These are phyloP conservation scores for Strigamia transsilvanica DNA, from an alignment of 2,888 invertebrate species.

Conservation along the genomic window DNA sequence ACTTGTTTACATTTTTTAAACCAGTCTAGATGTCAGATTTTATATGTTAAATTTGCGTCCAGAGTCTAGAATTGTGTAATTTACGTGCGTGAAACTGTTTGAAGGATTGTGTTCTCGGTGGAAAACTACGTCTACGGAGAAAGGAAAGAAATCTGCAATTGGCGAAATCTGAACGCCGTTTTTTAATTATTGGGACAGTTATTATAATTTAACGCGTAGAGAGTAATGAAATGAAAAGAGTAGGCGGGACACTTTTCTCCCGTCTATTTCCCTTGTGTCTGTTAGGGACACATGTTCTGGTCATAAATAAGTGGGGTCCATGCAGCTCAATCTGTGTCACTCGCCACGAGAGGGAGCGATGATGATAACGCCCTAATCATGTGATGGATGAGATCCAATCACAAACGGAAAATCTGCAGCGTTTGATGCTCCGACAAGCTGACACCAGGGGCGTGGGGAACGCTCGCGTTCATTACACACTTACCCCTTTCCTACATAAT, in stretches of 20 bases:
- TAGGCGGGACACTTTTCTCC: conserved; percentile 46
- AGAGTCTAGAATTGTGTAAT: too few species aligned
- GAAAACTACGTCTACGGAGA: too few species aligned
- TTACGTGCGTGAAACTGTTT: too few species aligned
- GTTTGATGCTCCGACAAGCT: conserved; percentile 52
- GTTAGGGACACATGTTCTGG: conserved; percentile 50
- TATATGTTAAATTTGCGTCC: too few species aligned
- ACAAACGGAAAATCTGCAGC: conserved; percentile 42
- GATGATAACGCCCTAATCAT: conserved; percentile 51
- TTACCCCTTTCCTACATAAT: conserved; percentile 22
- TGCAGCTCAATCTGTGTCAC: conserved; percentile 48
- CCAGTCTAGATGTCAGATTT: too few species aligned
- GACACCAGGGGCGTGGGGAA: conserved; percentile 50
- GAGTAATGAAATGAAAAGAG: conserved; percentile 48
- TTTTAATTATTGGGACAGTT: conserved; percentile 43
- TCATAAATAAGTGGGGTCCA: conserved; percentile 42
- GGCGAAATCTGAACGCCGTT: not conserved
- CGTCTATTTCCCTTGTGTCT: conserved; percentile 48
- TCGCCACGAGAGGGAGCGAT: conserved; percentile 39
- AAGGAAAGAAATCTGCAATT: not conserved
- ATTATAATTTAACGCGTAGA: conserved; percentile 23
- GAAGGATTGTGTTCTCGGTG: not conserved
- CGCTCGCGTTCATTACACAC: conserved; percentile 26
- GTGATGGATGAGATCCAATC: conserved; percentile 52
- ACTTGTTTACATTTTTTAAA: too few species aligned